These are phyloP conservation scores for Arctocebus calabarensis DNA, from an alignment of 2,797 vertebrate species.

Conservation along the genomic window DNA sequence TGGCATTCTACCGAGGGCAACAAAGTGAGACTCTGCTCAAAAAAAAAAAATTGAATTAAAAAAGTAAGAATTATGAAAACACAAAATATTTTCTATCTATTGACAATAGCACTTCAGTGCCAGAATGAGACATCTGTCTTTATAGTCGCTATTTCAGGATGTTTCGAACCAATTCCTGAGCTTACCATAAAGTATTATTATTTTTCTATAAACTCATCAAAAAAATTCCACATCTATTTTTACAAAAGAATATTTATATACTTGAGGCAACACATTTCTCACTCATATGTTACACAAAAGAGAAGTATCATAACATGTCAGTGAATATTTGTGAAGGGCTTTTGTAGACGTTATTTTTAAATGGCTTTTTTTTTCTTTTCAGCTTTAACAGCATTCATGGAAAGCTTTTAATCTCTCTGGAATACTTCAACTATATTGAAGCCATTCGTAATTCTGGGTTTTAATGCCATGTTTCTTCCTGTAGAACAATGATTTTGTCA, in stretches of 20 bases:
- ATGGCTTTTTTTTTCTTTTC: not conserved
- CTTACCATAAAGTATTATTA: not conserved
- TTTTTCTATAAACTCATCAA: not conserved
- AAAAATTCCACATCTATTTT: not conserved
- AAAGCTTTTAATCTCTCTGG: not conserved
- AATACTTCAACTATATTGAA: conserved; percentile 23
- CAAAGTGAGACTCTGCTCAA: too few relatives aligned
- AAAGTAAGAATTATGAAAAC: not conserved
- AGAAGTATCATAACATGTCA: not conserved
- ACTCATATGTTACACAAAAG: not conserved
- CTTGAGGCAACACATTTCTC: not conserved
- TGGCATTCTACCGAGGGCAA: too few relatives aligned
- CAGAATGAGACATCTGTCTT: not conserved
- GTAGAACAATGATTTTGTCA: conserved; percentile 31
- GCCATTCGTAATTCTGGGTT: conserved; percentile 54
- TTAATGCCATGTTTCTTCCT: conserved; percentile 40
- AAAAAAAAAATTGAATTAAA: not conserved
- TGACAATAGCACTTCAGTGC: not conserved
- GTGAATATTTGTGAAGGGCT: not conserved
- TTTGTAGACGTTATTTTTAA: not conserved
- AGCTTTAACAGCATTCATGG: conserved; percentile 20
- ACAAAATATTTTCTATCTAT: not conserved
- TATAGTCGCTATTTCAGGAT: not conserved
- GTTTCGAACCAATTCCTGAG: not conserved
- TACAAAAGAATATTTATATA: not conserved